These are phyloP conservation scores for Stichodactyla mertensii DNA, from an alignment of 64 coral and sea anemone species.

Conservation along the genomic window DNA sequence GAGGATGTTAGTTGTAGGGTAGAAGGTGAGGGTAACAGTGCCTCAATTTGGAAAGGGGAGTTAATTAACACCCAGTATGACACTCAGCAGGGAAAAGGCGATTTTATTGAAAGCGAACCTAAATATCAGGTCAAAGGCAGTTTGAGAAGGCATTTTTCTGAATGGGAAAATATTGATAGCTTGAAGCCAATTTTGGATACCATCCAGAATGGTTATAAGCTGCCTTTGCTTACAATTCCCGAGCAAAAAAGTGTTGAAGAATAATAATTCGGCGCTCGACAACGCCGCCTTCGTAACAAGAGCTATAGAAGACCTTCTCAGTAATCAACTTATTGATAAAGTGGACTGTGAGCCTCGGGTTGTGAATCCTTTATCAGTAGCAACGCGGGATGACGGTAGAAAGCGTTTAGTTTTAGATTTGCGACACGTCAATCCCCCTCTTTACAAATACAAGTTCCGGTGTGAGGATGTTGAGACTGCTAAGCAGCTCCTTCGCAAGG, in stretches of 20 bases:
- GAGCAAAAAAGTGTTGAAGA: not conserved
- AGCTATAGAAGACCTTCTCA: slow-evolving; percentile 9
- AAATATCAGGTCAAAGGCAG: not conserved
- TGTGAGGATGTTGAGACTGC: slow-evolving; percentile 22
- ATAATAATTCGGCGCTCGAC: slow-evolving; percentile 7
- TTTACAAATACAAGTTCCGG: slow-evolving; percentile 21
- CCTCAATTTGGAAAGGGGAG: not conserved
- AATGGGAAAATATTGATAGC: slow-evolving; percentile 5
- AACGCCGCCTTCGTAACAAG: slow-evolving; percentile 17
- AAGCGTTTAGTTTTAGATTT: slow-evolving; percentile 33
- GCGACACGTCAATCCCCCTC: slow-evolving; percentile 21
- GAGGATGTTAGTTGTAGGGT: not conserved
- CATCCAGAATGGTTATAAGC: slow-evolving; percentile 26
- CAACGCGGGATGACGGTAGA: slow-evolving; percentile 2
- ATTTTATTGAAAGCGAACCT: slow-evolving; percentile 3
- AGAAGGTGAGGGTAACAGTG: too few relatives aligned
- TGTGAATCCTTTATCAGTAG: slow-evolving; percentile 31
- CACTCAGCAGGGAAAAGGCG: not conserved
- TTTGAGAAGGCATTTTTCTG: slow-evolving; percentile 15
- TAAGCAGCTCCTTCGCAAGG: not conserved
- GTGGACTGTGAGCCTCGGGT: not conserved
- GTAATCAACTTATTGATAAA: not conserved
- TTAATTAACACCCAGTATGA: not conserved
- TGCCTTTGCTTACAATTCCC: slow-evolving; percentile 29
- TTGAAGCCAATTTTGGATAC: slow-evolving; percentile 18